Evolutionary conservation across 2,888 invertebrate genomes (phyloP), one percentile per base, ranked within the genome.

Genomic region (Chironomus tentans): DNA sequence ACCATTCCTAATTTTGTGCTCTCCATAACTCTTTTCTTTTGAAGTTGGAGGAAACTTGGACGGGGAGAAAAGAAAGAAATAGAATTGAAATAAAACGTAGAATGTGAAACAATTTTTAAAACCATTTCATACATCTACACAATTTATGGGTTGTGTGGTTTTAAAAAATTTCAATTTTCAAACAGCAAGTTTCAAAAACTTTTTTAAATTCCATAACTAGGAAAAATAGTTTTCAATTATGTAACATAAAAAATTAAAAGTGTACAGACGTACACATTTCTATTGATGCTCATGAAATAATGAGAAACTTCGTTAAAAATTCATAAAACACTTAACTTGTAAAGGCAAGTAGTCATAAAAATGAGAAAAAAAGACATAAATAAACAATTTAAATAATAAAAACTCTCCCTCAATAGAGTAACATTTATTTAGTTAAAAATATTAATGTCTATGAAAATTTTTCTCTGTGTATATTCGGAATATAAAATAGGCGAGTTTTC

Each of bases 371-470:
- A 38, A 18, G 65, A 65, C 65, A 65, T 65, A 65, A 65, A 65
- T 65, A 65, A 65, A 65, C 65, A 65, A 65, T 65, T 65, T 65
- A 18, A 56, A 56, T 18, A 18, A 38, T 38, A 38, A 38, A 56
- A 56, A 56, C n/a, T 56, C 56, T 56, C 47, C 50, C 56, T 24
- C 6, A 56, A 70, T 21, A 28, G 15, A 68, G 28, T 5, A 28
- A 15, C 38, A 38, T 38, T 38, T 38, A 38, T 38, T 38, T 38
- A 38, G 38, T 38, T 38, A 47, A 70, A 70, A 70, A 61, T 21
- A 13, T 62, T 61, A 72, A 72, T 72, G 72, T 72, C 38, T 28
- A 70, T 70, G 70, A 50, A 70, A 70, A 56, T 50, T 24, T 24
- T 21, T 22, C 12, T 65, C 24, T 65, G 65, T 24, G 13, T n/a